Percentiles rank a stretch among this genome's conserved stretches.
These are phyloP conservation scores for Folsomia manolachei DNA, from an alignment of 2,888 invertebrate genomes.

Conservation along the genomic window DNA sequence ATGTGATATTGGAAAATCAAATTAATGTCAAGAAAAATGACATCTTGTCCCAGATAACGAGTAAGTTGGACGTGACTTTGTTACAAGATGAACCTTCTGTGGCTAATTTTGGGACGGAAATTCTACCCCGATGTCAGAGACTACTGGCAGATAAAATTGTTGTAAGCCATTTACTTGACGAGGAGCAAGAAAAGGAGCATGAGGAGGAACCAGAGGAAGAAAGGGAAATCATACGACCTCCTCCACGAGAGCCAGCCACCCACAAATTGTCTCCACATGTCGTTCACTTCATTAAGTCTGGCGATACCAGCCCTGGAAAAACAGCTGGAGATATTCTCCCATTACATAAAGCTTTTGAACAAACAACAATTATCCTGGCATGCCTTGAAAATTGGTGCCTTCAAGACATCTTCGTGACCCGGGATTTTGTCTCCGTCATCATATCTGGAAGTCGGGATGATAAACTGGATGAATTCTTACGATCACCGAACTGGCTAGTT, in stretches of 20 bases:
- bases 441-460: not conserved
- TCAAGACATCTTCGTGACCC: constrained; percentile 21
- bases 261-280: not conserved
- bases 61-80: not conserved
- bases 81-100: not conserved
- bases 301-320: constrained; percentile 1
- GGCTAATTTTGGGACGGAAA: not conserved
- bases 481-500: not conserved
- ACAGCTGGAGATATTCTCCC: not conserved
- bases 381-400: not conserved
- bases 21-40: not conserved
- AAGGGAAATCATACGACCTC: constrained; percentile 2
- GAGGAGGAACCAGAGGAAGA: constrained; percentile 22
- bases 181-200: constrained; percentile 27
- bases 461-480: constrained; percentile 6
- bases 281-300: not conserved
- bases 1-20: not conserved
- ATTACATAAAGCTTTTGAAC: constrained; percentile 5
- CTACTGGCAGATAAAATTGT: constrained; percentile 15
- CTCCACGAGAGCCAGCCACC: not conserved
- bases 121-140: not conserved
- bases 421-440: constrained; percentile 28
- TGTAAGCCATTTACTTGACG: constrained; percentile 20
- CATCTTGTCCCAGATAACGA: too few species aligned
- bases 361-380: constrained; percentile 13